Percentiles rank a stretch among this genome's conserved stretches.
Evolutionary conservation across 2,113 vertebrate genomes (phyloP).

Genomic region (Coturnix japonica): DNA sequence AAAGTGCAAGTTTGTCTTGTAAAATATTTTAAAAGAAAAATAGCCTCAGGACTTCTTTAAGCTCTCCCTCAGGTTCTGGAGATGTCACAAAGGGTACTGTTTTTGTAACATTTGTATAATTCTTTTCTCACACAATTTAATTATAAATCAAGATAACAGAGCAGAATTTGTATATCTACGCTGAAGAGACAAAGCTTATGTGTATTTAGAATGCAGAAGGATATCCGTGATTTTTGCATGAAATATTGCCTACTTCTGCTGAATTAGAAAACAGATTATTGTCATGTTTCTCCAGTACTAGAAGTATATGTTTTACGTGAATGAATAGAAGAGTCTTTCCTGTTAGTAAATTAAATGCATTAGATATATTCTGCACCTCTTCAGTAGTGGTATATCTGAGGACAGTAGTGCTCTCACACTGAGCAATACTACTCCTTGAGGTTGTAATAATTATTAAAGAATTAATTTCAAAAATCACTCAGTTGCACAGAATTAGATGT

Average conservation of each 20-base stretch:
- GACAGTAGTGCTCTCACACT: neutral
- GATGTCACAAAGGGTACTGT: neutral
- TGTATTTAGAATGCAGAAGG: neutral
- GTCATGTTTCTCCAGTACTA: neutral
- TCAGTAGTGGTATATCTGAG: neutral
- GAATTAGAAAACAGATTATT: neutral
- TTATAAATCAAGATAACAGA: conserved; percentile 51
- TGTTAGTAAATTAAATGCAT: neutral
- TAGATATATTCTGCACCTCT: neutral
- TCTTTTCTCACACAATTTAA: conserved; percentile 54
- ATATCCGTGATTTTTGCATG: neutral
- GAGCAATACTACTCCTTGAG: too few species aligned
- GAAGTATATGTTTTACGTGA: neutral
- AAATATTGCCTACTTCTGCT: neutral
- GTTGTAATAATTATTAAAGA: neutral
- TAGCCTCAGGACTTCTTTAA: conserved; percentile 78
- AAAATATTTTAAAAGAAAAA: conserved; percentile 89
- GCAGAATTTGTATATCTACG: conserved; percentile 27
- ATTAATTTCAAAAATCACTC: neutral
- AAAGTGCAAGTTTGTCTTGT: conserved; percentile 76
- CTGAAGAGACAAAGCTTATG: neutral
- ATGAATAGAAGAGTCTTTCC: neutral
- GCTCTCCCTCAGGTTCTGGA: conserved; percentile 33
- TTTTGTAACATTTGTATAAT: conserved; percentile 47
- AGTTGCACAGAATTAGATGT: neutral